Evolutionary conservation across 2,113 vertebrate genomes (phyloP).

Genomic region (Solenodon paradoxus): DNA sequence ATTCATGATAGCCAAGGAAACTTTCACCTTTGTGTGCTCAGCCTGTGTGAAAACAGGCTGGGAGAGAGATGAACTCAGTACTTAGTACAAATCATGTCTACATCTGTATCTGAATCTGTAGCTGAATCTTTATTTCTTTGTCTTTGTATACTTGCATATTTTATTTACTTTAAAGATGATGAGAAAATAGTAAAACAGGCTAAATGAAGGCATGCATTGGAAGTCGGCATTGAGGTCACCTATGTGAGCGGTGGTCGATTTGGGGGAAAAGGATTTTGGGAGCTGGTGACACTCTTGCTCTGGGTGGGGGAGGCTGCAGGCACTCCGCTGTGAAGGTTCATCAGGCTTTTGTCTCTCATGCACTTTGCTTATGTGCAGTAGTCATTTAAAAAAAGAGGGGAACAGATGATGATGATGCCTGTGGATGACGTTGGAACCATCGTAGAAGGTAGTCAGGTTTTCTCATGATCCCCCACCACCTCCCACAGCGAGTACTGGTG

Average conservation of each 20-base stretch:
- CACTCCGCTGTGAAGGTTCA: not conserved
- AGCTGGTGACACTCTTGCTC: not conserved
- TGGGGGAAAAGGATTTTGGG: not conserved
- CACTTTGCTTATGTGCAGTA: not conserved
- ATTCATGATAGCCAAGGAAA: not conserved
- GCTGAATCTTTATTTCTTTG: too few species aligned
- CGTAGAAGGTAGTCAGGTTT: not conserved
- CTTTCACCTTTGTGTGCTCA: not conserved
- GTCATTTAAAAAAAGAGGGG: not conserved
- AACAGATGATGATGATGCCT: not conserved
- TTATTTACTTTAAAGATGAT: not conserved
- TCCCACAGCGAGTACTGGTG: not conserved
- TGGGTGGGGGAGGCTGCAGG: not conserved
- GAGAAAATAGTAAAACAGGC: not conserved
- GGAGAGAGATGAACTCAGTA: not conserved
- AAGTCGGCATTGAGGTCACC: not conserved
- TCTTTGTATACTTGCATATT: too few species aligned
- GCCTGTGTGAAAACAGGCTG: not conserved
- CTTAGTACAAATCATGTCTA: too few species aligned
- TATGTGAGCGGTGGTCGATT: too few species aligned
- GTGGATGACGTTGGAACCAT: not conserved
- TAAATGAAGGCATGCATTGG: not conserved
- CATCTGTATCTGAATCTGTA: too few species aligned
- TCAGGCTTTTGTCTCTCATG: not conserved
- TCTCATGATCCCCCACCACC: not conserved